Conservation (phyloP, 2,113 vertebrate genomes). For the Labrus mixtus region DNA sequence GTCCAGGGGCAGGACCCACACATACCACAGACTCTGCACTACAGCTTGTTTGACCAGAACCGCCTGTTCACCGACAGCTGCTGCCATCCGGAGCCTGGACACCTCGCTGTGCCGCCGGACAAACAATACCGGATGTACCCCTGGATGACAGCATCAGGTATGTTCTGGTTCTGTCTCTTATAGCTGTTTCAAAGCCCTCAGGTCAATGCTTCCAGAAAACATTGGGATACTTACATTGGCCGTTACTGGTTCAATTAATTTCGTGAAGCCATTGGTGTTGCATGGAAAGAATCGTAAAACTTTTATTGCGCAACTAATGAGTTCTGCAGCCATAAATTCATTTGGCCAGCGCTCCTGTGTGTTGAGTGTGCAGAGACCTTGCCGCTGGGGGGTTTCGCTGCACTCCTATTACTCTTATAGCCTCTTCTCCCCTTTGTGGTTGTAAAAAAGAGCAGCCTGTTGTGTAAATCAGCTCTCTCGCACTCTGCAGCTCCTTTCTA, state of each 20-base stretch:
- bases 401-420: constrained; percentile 76
- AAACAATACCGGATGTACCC: constrained; percentile 92
- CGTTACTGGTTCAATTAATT: constrained; percentile 91
- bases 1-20: constrained; percentile 87
- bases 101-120: constrained; percentile 87
- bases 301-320: constrained; percentile 90
- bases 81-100: constrained; percentile 88
- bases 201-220: constrained; percentile 56
- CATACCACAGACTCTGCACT: constrained; percentile 76
- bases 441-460: constrained; percentile 71
- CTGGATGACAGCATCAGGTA: constrained; percentile 96
- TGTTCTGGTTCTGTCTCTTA: constrained; percentile 66
- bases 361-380: constrained; percentile 72
- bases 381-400: constrained; percentile 72
- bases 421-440: constrained; percentile 77
- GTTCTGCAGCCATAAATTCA: constrained; percentile 83
- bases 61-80: constrained; percentile 90
- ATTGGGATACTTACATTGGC: constrained; percentile 74
- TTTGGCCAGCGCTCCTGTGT: constrained; percentile 78
- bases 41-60: constrained; percentile 91
- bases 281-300: constrained; percentile 95
- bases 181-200: constrained; percentile 19
- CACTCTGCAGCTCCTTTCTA: constrained; percentile 67
- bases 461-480: constrained; percentile 76
- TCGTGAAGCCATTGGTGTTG: constrained; percentile 88